Percentiles rank a stretch among this genome's conserved stretches.
phyloP scores from a whole-genome alignment of 2,888 invertebrate species.

The Leptothorax acervorum region DNA sequence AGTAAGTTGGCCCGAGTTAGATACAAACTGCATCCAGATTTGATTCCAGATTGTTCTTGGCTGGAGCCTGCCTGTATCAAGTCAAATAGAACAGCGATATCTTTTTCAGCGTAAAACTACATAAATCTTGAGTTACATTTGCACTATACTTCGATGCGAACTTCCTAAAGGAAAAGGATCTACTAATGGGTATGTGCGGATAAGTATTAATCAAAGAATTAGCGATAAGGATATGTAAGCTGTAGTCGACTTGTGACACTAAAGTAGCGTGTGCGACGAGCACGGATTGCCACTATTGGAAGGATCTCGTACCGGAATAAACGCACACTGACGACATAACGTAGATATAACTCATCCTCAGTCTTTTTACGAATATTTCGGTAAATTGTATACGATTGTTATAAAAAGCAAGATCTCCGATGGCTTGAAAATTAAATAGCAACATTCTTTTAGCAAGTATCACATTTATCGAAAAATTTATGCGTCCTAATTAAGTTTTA shows the following conservation, averaged over 20 bases:
- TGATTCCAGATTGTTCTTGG: not conserved
- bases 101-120: not conserved
- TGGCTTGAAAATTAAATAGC: not conserved
- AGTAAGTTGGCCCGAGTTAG: not conserved
- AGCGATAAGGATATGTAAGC: slow-evolving; percentile 44
- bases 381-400: slow-evolving; percentile 11
- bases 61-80: not conserved
- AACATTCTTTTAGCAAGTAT: not conserved
- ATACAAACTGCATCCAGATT: not conserved
- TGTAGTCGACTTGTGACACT: slow-evolving; percentile 52
- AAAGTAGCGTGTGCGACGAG: slow-evolving; percentile 51
- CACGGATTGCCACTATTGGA: slow-evolving; percentile 40
- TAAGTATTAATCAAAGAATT: slow-evolving; percentile 54
- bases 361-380: slow-evolving; percentile 23
- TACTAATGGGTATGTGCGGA: slow-evolving; percentile 51
- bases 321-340: not conserved
- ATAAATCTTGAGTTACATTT: slow-evolving; percentile 4
- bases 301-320: slow-evolving; percentile 12
- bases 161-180: slow-evolving; percentile 45
- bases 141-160: slow-evolving; percentile 41
- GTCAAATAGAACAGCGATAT: not conserved
- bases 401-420: slow-evolving; percentile 9
- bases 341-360: slow-evolving; percentile 10
- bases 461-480: not conserved
- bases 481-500: not conserved